phyloP scores from a whole-genome alignment of 2,797 vertebrate species.

The Taeniopygia guttata region DNA sequence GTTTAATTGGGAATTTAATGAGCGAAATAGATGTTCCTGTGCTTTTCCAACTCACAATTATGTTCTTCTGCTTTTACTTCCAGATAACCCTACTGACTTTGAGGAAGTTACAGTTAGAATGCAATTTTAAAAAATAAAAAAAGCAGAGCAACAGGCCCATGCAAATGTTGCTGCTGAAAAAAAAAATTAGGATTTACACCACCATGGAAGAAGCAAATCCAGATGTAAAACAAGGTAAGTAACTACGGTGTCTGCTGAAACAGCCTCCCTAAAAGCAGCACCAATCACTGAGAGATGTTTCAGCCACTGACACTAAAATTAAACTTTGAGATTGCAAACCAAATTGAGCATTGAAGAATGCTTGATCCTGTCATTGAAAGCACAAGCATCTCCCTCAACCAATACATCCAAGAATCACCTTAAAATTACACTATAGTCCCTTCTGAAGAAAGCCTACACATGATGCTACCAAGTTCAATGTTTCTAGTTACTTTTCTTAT shows the following conservation, averaged over 20 bases:
- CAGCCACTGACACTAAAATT: neutral
- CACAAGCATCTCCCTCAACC: neutral
- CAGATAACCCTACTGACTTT: neutral
- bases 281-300: neutral
- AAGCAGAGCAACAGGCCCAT: neutral
- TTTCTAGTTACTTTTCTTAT: neutral
- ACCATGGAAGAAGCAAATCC: neutral
- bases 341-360: neutral
- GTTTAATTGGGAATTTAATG: conserved; percentile 35
- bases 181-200: neutral
- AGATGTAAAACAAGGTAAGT: neutral
- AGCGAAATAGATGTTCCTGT: neutral
- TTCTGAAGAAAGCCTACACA: neutral
- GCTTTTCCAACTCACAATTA: neutral
- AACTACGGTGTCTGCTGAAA: neutral
- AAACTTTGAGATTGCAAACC: neutral
- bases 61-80: neutral
- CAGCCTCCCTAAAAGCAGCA: neutral
- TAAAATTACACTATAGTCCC: neutral
- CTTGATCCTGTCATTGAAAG: neutral
- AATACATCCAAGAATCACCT: neutral
- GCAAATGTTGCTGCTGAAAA: neutral
- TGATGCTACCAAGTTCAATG: neutral
- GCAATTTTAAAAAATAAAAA: neutral
- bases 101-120: neutral